Conservation (phyloP, 2,888 invertebrate species). For the Pilophorus perplexus region DNA sequence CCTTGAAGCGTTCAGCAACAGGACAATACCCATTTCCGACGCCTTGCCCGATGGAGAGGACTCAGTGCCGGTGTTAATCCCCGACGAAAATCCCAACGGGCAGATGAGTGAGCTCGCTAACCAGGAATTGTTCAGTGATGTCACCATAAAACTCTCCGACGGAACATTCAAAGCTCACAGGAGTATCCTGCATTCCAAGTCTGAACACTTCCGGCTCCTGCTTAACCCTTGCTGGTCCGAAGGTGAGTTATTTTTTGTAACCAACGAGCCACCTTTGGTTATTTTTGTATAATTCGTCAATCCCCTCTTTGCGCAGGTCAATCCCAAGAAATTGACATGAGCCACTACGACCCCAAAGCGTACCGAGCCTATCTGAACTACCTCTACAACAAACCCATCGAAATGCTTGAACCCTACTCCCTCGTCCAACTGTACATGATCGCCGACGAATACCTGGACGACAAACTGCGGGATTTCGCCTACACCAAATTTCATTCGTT, state of each 20-base stretch:
- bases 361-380: slow-evolving; percentile 40
- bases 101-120: neutral
- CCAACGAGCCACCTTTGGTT: neutral
- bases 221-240: slow-evolving; percentile 5
- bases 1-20: slow-evolving; percentile 7
- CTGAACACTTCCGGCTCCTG: slow-evolving; percentile 6
- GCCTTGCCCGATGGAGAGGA: neutral
- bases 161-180: slow-evolving; percentile 13
- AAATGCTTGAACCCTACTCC: neutral
- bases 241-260: no score
- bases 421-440: slow-evolving; percentile 16
- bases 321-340: slow-evolving; percentile 24
- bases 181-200: neutral
- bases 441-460: slow-evolving; percentile 19
- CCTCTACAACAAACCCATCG: slow-evolving; percentile 14
- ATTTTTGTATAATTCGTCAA: neutral
- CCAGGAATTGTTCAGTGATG: neutral
- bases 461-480: slow-evolving; percentile 3
- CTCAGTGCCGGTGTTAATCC: neutral
- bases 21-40: neutral
- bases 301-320: slow-evolving; percentile 3
- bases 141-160: slow-evolving; percentile 4
- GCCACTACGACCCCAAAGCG: slow-evolving; percentile 37
- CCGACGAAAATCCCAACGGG: neutral
- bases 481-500: slow-evolving; percentile 4